A percentile compares a stretch with the other conserved stretches of the same genome.
phyloP scores from a whole-genome alignment of 2,888 invertebrate genomes.

The Oasisia sp. region DNA sequence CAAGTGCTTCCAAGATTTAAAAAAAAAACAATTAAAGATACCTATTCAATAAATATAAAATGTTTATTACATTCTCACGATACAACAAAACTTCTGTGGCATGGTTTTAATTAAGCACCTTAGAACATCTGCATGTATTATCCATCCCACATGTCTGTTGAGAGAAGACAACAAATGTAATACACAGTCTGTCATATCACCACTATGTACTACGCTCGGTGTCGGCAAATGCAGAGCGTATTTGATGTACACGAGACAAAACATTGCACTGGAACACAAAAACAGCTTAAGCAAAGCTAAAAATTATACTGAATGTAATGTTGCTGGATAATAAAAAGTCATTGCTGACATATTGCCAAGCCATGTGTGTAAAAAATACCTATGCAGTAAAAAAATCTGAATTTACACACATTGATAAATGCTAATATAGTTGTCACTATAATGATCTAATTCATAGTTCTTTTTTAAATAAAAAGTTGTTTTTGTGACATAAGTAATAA shows the following conservation, averaged over 20 bases:
- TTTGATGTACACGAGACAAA: background rate
- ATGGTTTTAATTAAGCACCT: background rate
- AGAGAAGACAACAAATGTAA: background rate
- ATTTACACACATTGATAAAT: too few relatives aligned
- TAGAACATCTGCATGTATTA: background rate
- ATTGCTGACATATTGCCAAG: too few relatives aligned
- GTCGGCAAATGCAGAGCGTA: background rate
- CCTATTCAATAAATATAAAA: constrained; percentile 1
- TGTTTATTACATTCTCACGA: background rate
- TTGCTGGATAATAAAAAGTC: background rate
- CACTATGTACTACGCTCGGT: background rate
- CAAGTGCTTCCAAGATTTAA: background rate
- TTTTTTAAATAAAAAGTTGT: too few relatives aligned
- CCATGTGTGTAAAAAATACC: too few relatives aligned
- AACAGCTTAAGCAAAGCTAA: background rate
- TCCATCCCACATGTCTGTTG: background rate
- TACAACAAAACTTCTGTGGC: background rate
- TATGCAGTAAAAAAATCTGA: too few relatives aligned
- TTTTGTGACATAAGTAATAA: too few relatives aligned
- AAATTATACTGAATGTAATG: background rate
- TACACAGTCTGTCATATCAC: background rate
- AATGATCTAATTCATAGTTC: too few relatives aligned
- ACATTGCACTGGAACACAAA: background rate
- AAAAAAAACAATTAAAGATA: background rate
- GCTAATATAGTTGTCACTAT: too few relatives aligned